Conservation (phyloP, 2,113 vertebrate species). For the Puntigrus tetrazona region DNA sequence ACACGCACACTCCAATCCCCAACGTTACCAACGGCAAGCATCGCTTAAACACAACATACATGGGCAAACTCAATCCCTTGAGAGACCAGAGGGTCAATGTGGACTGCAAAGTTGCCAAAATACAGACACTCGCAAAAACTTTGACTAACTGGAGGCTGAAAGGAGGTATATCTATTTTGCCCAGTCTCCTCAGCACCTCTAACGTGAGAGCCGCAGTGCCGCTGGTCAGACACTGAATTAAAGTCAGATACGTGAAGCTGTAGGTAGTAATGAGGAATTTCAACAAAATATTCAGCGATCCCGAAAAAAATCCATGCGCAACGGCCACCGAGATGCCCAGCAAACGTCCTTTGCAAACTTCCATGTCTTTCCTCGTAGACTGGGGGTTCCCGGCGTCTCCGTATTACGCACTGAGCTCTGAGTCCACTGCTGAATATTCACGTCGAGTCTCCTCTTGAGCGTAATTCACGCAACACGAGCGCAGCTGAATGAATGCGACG, state of each 20-base stretch:
- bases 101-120: conserved; percentile 92
- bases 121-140: conserved; percentile 85
- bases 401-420: conserved; percentile 13
- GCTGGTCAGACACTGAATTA: conserved; percentile 92
- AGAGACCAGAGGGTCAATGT: conserved; percentile 94
- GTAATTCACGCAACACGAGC: conserved; percentile 1
- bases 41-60: conserved; percentile 98
- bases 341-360: conserved; percentile 75
- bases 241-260: conserved; percentile 88
- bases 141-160: conserved; percentile 85
- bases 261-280: conserved; percentile 91
- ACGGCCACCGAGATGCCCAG: conserved; percentile 90
- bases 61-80: conserved; percentile 92
- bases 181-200: conserved; percentile 83
- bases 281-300: conserved; percentile 91
- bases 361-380: conserved; percentile 61
- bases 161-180: conserved; percentile 82
- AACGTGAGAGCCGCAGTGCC: conserved; percentile 84
- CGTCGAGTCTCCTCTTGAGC: neutral
- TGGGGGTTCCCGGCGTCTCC: conserved; percentile 40
- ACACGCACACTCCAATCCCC: conserved; percentile 86
- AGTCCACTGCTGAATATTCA: conserved; percentile 22
- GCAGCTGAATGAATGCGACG: conserved; percentile 44
- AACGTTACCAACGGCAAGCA: conserved; percentile 94
- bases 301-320: conserved; percentile 92